Evolutionary conservation across 2,888 invertebrate species (phyloP).

Genomic region (Parapristionchus giblindavisi): DNA sequence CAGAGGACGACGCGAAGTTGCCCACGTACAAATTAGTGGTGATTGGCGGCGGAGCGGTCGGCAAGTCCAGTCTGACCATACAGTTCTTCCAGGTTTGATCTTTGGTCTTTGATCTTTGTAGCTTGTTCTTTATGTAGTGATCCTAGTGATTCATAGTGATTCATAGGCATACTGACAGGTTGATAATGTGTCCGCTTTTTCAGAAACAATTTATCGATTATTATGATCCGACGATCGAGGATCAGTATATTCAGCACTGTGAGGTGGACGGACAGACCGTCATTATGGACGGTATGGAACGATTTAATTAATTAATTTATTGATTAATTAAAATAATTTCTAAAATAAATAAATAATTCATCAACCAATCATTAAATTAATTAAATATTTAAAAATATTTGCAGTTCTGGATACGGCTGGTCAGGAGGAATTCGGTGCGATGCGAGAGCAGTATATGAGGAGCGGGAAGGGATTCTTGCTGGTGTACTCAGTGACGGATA

Average conservation of each 20-base stretch:
- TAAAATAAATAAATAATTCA: not conserved
- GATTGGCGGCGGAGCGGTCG: conserved; percentile 65
- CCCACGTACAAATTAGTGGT: conserved; percentile 65
- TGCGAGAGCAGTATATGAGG: conserved; percentile 89
- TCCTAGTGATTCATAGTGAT: not conserved
- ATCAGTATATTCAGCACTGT: conserved; percentile 91
- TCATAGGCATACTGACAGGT: no score
- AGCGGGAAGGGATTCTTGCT: conserved; percentile 91
- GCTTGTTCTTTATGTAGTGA: not conserved
- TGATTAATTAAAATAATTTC: not conserved
- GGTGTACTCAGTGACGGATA: conserved; percentile 91
- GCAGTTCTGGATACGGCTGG: conserved; percentile 91
- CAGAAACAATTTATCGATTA: conserved; percentile 88
- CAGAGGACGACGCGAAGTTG: conserved; percentile 44
- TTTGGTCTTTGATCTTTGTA: not conserved
- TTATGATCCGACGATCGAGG: conserved; percentile 94
- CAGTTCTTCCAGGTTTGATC: conserved; percentile 83
- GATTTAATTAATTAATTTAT: not conserved
- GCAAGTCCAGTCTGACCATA: conserved; percentile 94
- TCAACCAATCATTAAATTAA: not conserved
- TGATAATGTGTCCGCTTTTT: no score
- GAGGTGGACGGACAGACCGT: conserved; percentile 88
- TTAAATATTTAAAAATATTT: conserved; percentile 45
- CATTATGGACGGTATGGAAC: conserved; percentile 63
- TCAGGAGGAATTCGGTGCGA: conserved; percentile 93